Evolutionary conservation across 2,888 invertebrate genomes (phyloP).

Genomic region (Acanthacorydalis orientalis): DNA sequence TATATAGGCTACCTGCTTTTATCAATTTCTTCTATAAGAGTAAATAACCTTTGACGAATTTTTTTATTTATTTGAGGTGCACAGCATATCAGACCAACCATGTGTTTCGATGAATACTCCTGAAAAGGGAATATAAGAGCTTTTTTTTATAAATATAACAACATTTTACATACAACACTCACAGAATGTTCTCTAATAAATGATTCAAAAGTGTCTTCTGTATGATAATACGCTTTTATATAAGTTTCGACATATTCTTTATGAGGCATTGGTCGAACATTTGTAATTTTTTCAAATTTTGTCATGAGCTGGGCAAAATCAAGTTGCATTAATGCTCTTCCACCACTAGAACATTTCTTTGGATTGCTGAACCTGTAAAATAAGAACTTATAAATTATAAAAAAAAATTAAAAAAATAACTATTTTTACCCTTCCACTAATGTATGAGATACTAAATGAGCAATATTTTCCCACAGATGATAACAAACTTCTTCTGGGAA

Average conservation of each 20-base stretch:
- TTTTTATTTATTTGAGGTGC: slow-evolving; percentile 80
- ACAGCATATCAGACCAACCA: slow-evolving; percentile 67
- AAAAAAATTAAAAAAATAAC: not conserved
- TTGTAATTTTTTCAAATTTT: slow-evolving; percentile 75
- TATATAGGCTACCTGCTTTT: slow-evolving; percentile 8
- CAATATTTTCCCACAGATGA: slow-evolving; percentile 74
- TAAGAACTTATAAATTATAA: not conserved
- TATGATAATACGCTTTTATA: slow-evolving; percentile 91
- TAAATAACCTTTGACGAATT: slow-evolving; percentile 59
- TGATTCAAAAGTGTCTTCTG: slow-evolving; percentile 70
- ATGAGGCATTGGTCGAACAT: slow-evolving; percentile 69
- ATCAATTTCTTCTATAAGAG: slow-evolving; percentile 45
- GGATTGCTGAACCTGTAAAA: slow-evolving; percentile 61
- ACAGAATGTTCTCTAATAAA: slow-evolving; percentile 75
- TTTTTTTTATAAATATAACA: slow-evolving; percentile 4
- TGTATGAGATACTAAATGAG: slow-evolving; percentile 69
- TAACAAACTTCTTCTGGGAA: slow-evolving; percentile 51
- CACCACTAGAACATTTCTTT: slow-evolving; percentile 90
- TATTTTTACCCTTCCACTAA: slow-evolving; percentile 72
- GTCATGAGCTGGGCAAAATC: slow-evolving; percentile 91
- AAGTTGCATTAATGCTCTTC: slow-evolving; percentile 91
- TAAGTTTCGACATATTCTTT: slow-evolving; percentile 85
- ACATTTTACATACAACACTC: slow-evolving; percentile 11
- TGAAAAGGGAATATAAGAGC: slow-evolving; percentile 20
- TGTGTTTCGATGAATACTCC: slow-evolving; percentile 82